These are phyloP conservation scores for Setipinna tenuifilis DNA, from an alignment of 2,797 vertebrate genomes.

Conservation along the genomic window DNA sequence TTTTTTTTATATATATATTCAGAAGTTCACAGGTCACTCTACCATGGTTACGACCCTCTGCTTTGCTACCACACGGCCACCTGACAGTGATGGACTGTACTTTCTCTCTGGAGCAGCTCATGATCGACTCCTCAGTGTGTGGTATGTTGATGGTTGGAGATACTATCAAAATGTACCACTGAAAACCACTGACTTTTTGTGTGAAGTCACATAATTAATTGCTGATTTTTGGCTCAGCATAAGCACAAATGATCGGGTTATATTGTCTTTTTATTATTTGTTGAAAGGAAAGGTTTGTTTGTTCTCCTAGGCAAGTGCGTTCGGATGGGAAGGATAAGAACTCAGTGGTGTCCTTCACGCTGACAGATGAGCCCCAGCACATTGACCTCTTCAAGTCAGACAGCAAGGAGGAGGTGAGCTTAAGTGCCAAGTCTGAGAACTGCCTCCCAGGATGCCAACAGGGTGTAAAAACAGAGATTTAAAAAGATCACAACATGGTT, in stretches of 20 bases:
- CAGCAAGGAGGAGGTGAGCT: conserved; percentile 90
- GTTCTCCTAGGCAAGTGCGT: conserved; percentile 87
- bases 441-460: not conserved
- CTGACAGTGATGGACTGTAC: conserved; percentile 90
- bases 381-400: conserved; percentile 86
- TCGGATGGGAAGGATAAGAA: conserved; percentile 93
- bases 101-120: conserved; percentile 94
- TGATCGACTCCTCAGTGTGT: conserved; percentile 93
- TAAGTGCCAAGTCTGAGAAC: not conserved
- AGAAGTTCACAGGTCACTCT: conserved; percentile 98
- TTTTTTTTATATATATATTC: not conserved
- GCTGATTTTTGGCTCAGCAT: too few relatives aligned
- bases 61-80: conserved; percentile 87
- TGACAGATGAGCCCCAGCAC: conserved; percentile 90
- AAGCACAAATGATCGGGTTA: too few relatives aligned
- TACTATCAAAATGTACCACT: not conserved
- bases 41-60: conserved; percentile 89
- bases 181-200: too few relatives aligned
- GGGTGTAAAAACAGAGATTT: not conserved
- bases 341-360: conserved; percentile 91
- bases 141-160: conserved; percentile 76
- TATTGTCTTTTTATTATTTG: too few relatives aligned
- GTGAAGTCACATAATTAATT: too few relatives aligned
- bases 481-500: too few relatives aligned
- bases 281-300: not conserved